A percentile compares a stretch with the other conserved stretches of the same genome.
Conservation (phyloP, 2,113 vertebrate species). For the Podarcis raffonei region DNA sequence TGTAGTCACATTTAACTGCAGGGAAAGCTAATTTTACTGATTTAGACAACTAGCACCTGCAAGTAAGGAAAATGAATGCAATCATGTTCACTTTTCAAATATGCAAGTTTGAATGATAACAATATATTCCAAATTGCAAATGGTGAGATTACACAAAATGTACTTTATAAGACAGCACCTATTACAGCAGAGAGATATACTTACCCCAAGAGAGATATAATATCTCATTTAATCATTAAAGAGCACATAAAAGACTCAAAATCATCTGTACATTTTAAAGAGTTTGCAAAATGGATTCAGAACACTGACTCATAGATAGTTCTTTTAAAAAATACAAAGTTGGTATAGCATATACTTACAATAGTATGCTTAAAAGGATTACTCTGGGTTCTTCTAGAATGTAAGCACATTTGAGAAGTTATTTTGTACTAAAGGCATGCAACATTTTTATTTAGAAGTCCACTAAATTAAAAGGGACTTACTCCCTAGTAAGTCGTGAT, state of each 20-base stretch:
- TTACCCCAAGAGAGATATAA: neutral
- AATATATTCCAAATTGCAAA: slow-evolving; percentile 13
- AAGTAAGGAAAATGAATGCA: slow-evolving; percentile 16
- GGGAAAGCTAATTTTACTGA: neutral
- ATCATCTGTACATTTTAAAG: neutral
- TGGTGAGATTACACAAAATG: neutral
- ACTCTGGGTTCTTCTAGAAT: neutral
- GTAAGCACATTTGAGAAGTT: neutral
- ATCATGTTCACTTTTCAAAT: slow-evolving; percentile 13
- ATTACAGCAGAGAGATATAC: neutral
- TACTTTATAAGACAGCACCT: neutral
- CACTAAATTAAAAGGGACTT: no score
- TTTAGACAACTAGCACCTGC: slow-evolving; percentile 7
- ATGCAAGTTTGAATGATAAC: neutral
- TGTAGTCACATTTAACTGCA: neutral
- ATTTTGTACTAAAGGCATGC: neutral
- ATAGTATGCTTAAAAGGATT: neutral
- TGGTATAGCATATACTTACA: neutral
- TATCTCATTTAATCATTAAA: neutral
- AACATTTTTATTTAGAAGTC: no score
- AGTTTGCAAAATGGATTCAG: neutral
- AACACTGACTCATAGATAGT: neutral
- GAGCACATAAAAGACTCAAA: neutral
- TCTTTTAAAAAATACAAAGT: neutral
- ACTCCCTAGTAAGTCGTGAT: no score